Evolutionary conservation across 2,113 vertebrate genomes (phyloP), one percentile per base, ranked within the genome.

Genomic region (Neoarius graeffei): DNA sequence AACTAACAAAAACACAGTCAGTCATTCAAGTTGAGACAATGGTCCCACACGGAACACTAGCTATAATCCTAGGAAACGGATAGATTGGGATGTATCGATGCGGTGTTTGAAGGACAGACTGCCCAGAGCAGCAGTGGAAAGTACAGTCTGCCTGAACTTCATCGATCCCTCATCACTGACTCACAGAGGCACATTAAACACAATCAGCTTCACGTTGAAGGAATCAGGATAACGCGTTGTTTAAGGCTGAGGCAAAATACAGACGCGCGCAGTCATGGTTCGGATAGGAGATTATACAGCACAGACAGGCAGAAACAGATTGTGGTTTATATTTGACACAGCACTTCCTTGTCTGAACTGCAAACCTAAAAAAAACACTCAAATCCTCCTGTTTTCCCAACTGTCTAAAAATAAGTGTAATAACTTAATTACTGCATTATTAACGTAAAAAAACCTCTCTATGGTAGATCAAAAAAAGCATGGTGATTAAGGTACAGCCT

Each of bases 141-240:
- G 69, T 71, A 89, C 87, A 69, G 76, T 52, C 30, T 27, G 59
- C 79, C 81, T 86, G 83, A n/a, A 60, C 69, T 59, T 14, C 59
- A 90, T 91, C 83, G 89, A 91, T 77, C 80, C 76, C 74, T 88
- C 54, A 81, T 60, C 93, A 73, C 87, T 77, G 76, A 56, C 25
- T 71, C 80, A 81, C 80, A 86, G 7, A 50, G 80, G 54, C 84
- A 80, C 87, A 64, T 69, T 76, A 80, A 64, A 76, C 81, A 83
- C 74, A 11, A 73, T 25, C 81, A 87, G 79, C 25, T 17, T 82
- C 66, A 85, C 25, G 25, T 42, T 83, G 84, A 83, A 25, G 9
- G 8, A 74, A 81, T 60, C 83, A 85, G 57, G 3, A 83, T 57
- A 67, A 87, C 30, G 60, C 77, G 77, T 83, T n/a, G n/a, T 30